These are phyloP conservation scores for Eupithecia centaureata DNA, from an alignment of 2,888 invertebrate genomes.

Conservation along the genomic window DNA sequence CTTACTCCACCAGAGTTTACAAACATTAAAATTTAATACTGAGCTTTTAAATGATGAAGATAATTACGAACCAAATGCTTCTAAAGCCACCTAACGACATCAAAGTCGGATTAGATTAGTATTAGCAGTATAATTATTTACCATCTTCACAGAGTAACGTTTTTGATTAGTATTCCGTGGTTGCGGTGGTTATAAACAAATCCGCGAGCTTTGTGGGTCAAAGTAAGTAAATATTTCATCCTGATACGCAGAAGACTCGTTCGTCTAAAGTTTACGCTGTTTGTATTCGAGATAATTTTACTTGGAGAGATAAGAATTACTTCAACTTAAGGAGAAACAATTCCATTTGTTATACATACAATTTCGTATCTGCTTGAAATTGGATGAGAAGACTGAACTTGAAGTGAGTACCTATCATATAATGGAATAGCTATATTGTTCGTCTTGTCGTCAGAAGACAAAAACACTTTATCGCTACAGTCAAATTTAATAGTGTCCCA, in stretches of 20 bases:
- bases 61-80: conserved; percentile 50
- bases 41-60: conserved; percentile 50
- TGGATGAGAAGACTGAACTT: conserved; percentile 18
- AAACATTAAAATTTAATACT: conserved; percentile 57
- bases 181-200: conserved; percentile 25
- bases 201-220: conserved; percentile 28
- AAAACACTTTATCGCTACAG: neutral
- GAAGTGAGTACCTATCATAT: conserved; percentile 2
- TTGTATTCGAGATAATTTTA: conserved; percentile 29
- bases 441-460: conserved; percentile 2
- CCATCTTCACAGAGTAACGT: conserved; percentile 27
- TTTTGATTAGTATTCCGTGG: conserved; percentile 22
- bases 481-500: conserved; percentile 17
- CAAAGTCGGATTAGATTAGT: conserved; percentile 35
- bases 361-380: conserved; percentile 17
- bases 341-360: conserved; percentile 19
- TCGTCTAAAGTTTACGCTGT: conserved; percentile 23
- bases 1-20: conserved; percentile 60
- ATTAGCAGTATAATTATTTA: conserved; percentile 31
- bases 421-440: conserved; percentile 7
- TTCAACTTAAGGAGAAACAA: conserved; percentile 25
- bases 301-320: conserved; percentile 25
- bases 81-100: conserved; percentile 27
- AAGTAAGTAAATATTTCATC: conserved; percentile 26
- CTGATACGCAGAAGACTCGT: conserved; percentile 24